Conservation (phyloP, 2,888 invertebrate species). For the Mythimna ferrago region DNA sequence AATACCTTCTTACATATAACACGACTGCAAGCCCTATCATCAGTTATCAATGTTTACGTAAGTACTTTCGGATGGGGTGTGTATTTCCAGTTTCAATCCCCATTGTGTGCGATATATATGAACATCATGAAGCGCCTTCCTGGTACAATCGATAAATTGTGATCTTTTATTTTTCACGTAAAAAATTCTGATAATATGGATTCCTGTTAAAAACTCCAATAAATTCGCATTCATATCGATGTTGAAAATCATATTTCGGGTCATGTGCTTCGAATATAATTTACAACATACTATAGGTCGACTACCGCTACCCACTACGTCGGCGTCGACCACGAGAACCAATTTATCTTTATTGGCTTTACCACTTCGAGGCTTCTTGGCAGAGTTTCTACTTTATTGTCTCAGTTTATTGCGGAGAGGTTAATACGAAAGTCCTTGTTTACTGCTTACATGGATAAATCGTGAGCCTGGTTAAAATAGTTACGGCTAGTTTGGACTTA, state of each 20-base stretch:
- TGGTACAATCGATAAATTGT: too few relatives aligned
- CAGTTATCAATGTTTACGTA: too few relatives aligned
- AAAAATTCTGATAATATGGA: too few relatives aligned
- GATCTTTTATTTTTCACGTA: too few relatives aligned
- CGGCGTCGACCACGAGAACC: slow-evolving; percentile 16
- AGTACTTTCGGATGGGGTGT: too few relatives aligned
- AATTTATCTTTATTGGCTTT: slow-evolving; percentile 32
- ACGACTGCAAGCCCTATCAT: too few relatives aligned
- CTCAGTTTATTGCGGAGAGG: slow-evolving; percentile 34
- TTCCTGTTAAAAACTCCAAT: too few relatives aligned
- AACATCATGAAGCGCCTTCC: too few relatives aligned
- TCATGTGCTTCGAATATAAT: not conserved
- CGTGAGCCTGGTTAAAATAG: slow-evolving; percentile 1
- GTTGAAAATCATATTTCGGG: not conserved
- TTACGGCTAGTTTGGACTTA: not conserved
- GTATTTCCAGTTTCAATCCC: too few relatives aligned
- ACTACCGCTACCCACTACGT: not conserved
- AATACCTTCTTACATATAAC: too few relatives aligned
- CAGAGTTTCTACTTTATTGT: slow-evolving; percentile 31
- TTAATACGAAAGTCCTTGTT: slow-evolving; percentile 33
- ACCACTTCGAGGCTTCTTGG: slow-evolving; percentile 11
- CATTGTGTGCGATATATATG: too few relatives aligned
- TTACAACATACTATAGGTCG: not conserved
- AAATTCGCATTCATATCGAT: too few relatives aligned
- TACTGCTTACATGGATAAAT: slow-evolving; percentile 15